phyloP scores from a whole-genome alignment of 2,888 invertebrate genomes.

The Tinea semifulvella region DNA sequence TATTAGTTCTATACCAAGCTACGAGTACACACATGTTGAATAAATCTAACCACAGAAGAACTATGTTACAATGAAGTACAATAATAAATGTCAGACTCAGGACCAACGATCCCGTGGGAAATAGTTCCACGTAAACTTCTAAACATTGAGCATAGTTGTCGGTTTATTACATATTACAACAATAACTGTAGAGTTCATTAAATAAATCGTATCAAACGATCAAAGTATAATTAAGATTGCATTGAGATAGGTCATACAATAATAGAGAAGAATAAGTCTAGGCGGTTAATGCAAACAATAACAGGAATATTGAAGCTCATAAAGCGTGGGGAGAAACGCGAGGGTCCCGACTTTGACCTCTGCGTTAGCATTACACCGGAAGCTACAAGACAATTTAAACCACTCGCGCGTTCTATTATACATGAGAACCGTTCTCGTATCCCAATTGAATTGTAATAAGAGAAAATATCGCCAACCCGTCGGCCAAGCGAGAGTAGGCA shows the following conservation, averaged over 20 bases:
- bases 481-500: no score
- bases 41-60: no score
- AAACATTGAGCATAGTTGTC: neutral
- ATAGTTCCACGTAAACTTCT: neutral
- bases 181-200: no score
- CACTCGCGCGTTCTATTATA: conserved; percentile 37
- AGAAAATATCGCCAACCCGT: conserved; percentile 3
- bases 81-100: conserved; percentile 1
- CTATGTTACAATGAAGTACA: no score
- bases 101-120: neutral
- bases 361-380: conserved; percentile 31
- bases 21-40: no score
- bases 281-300: no score
- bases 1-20: no score
- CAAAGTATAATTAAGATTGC: no score
- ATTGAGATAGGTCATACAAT: no score
- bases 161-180: no score
- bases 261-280: no score
- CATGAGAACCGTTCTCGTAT: conserved; percentile 21
- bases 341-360: conserved; percentile 9
- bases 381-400: conserved; percentile 60
- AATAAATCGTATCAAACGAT: no score
- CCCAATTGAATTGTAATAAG: conserved; percentile 8
- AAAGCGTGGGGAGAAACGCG: neutral
- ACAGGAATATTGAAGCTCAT: neutral